phyloP scores from a whole-genome alignment of 2,888 invertebrate species.

The Polia nebulosa region DNA sequence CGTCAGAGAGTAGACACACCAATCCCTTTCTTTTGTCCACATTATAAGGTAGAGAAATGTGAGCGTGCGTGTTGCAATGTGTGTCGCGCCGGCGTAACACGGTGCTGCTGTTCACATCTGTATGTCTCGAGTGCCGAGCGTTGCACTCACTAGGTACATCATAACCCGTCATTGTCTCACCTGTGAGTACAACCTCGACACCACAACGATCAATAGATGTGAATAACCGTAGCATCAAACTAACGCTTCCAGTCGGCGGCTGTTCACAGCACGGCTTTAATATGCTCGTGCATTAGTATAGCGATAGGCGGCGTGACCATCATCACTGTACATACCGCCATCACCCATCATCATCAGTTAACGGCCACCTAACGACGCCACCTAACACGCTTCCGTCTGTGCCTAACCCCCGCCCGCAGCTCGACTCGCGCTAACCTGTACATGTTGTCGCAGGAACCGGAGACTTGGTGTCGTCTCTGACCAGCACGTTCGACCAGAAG shows the following conservation, averaged over 20 bases:
- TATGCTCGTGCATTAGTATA: constrained; percentile 74
- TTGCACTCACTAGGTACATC: constrained; percentile 27
- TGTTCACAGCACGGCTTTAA: constrained; percentile 84
- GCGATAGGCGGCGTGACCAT: constrained; percentile 57
- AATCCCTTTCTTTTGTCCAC: constrained; percentile 89
- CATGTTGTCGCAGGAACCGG: constrained; percentile 93
- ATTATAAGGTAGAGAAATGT: constrained; percentile 90
- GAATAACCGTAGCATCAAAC: constrained; percentile 75
- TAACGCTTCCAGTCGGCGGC: constrained; percentile 85
- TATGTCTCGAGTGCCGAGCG: constrained; percentile 41
- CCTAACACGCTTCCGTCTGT: constrained; percentile 83
- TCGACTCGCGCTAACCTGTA: constrained; percentile 59
- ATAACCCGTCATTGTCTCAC: constrained; percentile 34
- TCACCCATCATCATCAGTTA: constrained; percentile 66
- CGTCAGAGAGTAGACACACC: constrained; percentile 90
- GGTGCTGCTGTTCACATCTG: constrained; percentile 74
- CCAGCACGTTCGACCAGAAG: constrained; percentile 96
- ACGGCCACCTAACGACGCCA: constrained; percentile 72
- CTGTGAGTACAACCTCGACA: constrained; percentile 42
- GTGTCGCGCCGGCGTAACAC: constrained; percentile 77
- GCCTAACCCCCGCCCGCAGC: constrained; percentile 46
- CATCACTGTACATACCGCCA: constrained; percentile 74
- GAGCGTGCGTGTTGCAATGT: constrained; percentile 87
- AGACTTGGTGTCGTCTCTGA: constrained; percentile 95
- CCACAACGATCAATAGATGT: constrained; percentile 65